Base-by-base conservation (phyloP, 2,888 invertebrate species). In the Lypha dubia region DNA sequence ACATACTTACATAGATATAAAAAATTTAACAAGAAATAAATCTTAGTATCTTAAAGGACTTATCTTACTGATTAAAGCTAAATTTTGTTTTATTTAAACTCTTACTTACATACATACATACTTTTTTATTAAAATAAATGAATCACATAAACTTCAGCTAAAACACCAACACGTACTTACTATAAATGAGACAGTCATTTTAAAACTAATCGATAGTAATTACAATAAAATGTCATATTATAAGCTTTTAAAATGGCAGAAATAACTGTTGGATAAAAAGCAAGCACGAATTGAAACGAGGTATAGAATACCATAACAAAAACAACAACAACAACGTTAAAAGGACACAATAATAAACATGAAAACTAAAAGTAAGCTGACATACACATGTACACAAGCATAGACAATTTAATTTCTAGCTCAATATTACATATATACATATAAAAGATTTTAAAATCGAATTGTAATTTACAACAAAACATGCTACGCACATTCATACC, bases 161-260 rank as follows among this genome's bases (percentile, higher is more conserved):
- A 62, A 65, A 8, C 46, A 24, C 28, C 17, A 62, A 83, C 60
- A 68, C 62, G 44, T 65, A 70, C 74, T 73, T 79, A n/a, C n/a
- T n/a, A 53, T 79, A 77, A 74, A 75, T 41, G 32, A 28, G 51
- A 79, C 73, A 81, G 86, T 68, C 56, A 76, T 85, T 74, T 86
- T 85, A 85, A 87, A 87, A 87, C 86, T 85, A 87, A 87, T 87
- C 87, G 86, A 87, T 87, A 87, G 53, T 87, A 87, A 87, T 87
- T 87, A 83, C 58, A 82, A 68, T 68, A 79, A 84, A 68, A 73
- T 67, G 60, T 73, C 67, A 74, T 81, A 75, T 81, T 70, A 81
- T 79, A 79, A 79, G 73, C 65, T 79, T 73, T 73, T 58, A 53
- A 84, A 28, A 79, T 56, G 65, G 24, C 17, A 60, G 51, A 51